Base-by-base conservation (phyloP, 2,888 invertebrate genomes). In the Seladonia tumulorum region DNA sequence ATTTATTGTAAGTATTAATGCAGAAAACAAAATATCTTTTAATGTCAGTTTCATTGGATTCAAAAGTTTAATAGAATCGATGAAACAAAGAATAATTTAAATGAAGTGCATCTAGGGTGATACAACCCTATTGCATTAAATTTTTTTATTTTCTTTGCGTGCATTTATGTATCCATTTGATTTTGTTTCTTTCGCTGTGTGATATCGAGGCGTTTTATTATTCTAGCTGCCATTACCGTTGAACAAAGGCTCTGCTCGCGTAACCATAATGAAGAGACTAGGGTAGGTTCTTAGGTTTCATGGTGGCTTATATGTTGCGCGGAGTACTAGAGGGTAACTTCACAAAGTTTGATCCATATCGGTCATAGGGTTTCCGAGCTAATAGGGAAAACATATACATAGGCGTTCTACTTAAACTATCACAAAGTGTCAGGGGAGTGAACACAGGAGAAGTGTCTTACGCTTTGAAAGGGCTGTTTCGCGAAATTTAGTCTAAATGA, bases 301-400 rank as follows among this genome's bases (percentile, higher is more conserved):
- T 18, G 63, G 29, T 63, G 63, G 63, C 63, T 29, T 63, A 63
- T 29, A 25, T 29, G 63, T 18, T 63, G 29, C 7, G 18, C 63
- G 7, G 63, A 63, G 63, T 63, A 63, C 86, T 86, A 90, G 89
- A 84, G 82, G 29, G 29, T 29, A 63, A 63, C 63, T 63, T 63
- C 18, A 29, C 8, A 63, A 87, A 89, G 76, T 82, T 85, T 89
- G 92, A 93, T 63, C 63, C 63, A 63, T 63, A 29, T 63, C 63
- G 63, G 63, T 63, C 63, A 63, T 63, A 63, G 79, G 77, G 81
- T 82, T 86, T 66, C 45, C 57, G 66, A 77, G 80, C 60, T 75
- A 66, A 63, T 70, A 63, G 63, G 29, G 63, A 81, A 66, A 81
- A 77, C 68, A 57, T 63, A 74, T 63, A 63, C 63, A 63, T 29